These are phyloP conservation scores for Acropora yongei DNA, from an alignment of 64 coral and sea anemone species.

Conservation along the genomic window DNA sequence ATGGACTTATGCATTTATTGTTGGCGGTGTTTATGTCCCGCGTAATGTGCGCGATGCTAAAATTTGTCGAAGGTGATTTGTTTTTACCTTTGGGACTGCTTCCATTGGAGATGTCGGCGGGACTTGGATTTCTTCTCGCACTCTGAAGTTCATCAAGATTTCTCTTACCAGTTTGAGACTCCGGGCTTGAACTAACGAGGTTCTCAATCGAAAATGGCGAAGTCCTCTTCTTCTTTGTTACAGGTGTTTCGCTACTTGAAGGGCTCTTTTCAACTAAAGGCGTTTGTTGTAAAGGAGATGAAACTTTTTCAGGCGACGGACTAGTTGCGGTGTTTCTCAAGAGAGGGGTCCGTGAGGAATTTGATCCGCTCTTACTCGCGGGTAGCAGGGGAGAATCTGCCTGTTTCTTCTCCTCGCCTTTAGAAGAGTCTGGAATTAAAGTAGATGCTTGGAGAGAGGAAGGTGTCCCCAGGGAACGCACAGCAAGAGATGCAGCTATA, in stretches of 20 bases:
- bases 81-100: constrained; percentile 32
- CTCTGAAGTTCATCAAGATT: not conserved
- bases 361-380: not conserved
- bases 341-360: constrained; percentile 23
- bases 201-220: constrained; percentile 37
- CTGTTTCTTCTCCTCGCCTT: not conserved
- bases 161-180: not conserved
- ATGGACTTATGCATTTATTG: not conserved
- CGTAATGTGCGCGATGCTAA: constrained; percentile 87
- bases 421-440: not conserved
- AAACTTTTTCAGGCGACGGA: not conserved
- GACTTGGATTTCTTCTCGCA: constrained; percentile 3
- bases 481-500: constrained; percentile 1
- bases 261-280: not conserved
- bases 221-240: constrained; percentile 2
- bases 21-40: constrained; percentile 34
- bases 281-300: constrained; percentile 8
- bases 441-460: constrained; percentile 12
- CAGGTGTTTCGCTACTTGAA: not conserved
- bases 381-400: not conserved
- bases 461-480: constrained; percentile 34
- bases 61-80: constrained; percentile 66
- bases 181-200: constrained; percentile 34
- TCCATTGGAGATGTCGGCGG: not conserved
- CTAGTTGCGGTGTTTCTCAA: not conserved